Percentiles rank a stretch among this genome's conserved stretches.
phyloP scores from a whole-genome alignment of 2,797 vertebrate species.

The Cyclopterus lumpus region DNA sequence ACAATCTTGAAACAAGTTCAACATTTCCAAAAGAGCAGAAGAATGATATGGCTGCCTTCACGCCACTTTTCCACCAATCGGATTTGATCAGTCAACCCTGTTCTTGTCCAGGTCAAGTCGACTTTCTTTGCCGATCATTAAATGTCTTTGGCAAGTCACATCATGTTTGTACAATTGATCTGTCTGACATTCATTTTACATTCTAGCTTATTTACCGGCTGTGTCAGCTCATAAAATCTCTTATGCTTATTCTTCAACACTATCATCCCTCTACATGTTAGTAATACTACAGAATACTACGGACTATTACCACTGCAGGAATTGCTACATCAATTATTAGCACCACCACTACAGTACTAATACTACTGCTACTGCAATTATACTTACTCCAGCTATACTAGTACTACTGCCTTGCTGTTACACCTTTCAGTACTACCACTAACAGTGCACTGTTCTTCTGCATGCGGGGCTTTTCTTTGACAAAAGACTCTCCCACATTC shows the following conservation, averaged over 20 bases:
- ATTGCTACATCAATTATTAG: neutral
- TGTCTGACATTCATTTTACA: no score
- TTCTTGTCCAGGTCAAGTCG: no score
- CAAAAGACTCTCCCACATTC: neutral
- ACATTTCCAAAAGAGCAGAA: no score
- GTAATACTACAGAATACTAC: neutral
- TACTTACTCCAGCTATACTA: neutral
- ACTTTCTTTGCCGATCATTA: no score
- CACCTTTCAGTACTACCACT: neutral
- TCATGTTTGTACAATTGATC: no score
- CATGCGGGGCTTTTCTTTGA: neutral
- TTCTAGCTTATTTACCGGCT: no score
- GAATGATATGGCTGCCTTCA: no score
- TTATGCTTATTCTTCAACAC: neutral
- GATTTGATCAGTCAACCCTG: no score
- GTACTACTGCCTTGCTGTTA: neutral
- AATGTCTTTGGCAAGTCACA: no score
- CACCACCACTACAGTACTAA: neutral
- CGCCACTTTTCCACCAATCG: no score
- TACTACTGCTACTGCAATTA: neutral
- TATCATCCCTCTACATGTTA: neutral
- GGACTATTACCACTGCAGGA: neutral
- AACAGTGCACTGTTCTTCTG: neutral
- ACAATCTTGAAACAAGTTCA: no score
- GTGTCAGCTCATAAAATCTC: no score